A percentile compares a stretch with the other conserved stretches of the same genome.
Conservation (phyloP, 2,113 vertebrate species). For the Spermophilus dauricus region DNA sequence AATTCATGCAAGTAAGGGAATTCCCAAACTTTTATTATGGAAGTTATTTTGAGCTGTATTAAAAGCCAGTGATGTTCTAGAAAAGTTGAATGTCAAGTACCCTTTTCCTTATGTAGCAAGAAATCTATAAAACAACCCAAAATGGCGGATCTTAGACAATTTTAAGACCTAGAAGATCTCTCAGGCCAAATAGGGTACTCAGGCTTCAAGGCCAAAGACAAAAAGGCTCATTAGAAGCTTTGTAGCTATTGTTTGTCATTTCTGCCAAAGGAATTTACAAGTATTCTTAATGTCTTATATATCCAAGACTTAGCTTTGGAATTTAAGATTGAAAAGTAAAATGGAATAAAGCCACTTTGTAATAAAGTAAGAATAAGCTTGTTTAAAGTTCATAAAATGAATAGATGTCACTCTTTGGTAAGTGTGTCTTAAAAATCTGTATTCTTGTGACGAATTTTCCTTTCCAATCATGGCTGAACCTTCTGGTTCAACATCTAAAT, state of each 20-base stretch:
- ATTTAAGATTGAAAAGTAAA: not conserved
- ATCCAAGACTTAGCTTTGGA: constrained; percentile 40
- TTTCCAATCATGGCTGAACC: not conserved
- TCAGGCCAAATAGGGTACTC: not conserved
- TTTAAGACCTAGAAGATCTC: not conserved
- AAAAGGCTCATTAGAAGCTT: not conserved
- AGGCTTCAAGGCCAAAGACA: not conserved
- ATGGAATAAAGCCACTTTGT: not conserved
- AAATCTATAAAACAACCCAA: not conserved
- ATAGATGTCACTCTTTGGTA: constrained; percentile 7
- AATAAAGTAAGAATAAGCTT: constrained; percentile 43
- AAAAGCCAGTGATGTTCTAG: not conserved
- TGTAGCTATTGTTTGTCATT: not conserved
- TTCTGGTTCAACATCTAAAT: constrained; percentile 46
- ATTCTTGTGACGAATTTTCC: constrained; percentile 39
- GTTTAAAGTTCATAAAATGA: constrained; percentile 42
- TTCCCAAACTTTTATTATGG: constrained; percentile 48
- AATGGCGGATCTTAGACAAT: not conserved
- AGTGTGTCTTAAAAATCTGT: constrained; percentile 29
- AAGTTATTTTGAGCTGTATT: constrained; percentile 55
- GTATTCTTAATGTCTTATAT: constrained; percentile 22
- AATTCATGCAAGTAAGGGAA: constrained; percentile 97
- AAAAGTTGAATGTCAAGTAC: not conserved
- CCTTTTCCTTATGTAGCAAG: constrained; percentile 2
- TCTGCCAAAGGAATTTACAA: not conserved